These are phyloP conservation scores for Tragelaphus strepsiceros DNA, from an alignment of 2,113 vertebrate genomes.

Conservation along the genomic window DNA sequence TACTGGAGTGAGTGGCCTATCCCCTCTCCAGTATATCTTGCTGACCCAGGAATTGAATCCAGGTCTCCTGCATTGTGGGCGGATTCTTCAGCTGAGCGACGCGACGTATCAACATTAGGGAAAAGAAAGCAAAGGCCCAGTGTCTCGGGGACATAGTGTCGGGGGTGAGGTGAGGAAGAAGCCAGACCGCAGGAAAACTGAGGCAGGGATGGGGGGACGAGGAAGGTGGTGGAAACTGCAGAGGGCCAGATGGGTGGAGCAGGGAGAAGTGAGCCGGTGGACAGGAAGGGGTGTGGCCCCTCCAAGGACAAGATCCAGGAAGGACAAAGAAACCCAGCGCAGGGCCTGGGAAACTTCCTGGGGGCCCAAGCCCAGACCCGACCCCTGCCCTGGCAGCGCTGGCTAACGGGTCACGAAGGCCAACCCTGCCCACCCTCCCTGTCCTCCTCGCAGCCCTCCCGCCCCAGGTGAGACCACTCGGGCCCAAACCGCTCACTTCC, in stretches of 20 bases:
- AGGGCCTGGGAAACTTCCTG: not conserved
- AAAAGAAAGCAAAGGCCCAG: not conserved
- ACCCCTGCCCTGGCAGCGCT: not conserved
- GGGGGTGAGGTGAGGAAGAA: not conserved
- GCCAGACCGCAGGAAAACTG: not conserved
- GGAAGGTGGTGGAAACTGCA: not conserved
- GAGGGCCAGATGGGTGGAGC: not conserved
- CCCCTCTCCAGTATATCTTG: not conserved
- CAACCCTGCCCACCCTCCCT: not conserved
- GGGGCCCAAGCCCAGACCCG: accelerated
- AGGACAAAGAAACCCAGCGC: not conserved
- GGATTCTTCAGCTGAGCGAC: not conserved
- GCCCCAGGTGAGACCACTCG: not conserved
- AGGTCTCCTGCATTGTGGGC: not conserved
- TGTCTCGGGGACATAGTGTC: not conserved
- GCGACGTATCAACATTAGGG: not conserved
- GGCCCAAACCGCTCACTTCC: not conserved
- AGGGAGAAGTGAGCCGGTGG: not conserved
- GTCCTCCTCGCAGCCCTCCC: accelerated
- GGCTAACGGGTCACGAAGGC: accelerated
- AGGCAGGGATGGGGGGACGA: not conserved
- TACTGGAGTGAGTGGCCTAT: not conserved
- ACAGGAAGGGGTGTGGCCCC: accelerated
- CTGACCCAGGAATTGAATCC: not conserved
- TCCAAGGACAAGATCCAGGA: not conserved